A percentile compares a stretch with the other conserved stretches of the same genome.
These are phyloP conservation scores for Brachionus sp. DNA, from an alignment of 1,140 invertebrate genomes.

Conservation along the genomic window DNA sequence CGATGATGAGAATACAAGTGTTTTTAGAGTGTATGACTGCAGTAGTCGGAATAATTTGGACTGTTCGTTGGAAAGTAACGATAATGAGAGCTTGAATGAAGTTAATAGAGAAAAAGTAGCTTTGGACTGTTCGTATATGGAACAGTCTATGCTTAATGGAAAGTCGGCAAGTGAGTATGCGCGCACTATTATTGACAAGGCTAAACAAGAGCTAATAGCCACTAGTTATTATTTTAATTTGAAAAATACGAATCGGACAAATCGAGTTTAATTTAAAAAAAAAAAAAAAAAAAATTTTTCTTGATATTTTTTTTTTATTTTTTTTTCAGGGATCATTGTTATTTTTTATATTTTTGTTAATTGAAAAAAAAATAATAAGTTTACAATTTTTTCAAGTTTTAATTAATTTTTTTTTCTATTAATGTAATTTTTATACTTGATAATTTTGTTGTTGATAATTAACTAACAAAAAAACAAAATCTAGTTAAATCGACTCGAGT, in stretches of 20 bases:
- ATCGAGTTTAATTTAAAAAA: not conserved
- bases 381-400: not conserved
- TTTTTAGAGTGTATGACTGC: not conserved
- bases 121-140: not conserved
- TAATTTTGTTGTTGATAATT: not conserved
- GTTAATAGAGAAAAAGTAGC: not conserved
- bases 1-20: not conserved
- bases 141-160: not conserved
- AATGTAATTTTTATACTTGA: not conserved
- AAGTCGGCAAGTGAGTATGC: not conserved
- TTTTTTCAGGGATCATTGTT: conserved; percentile 9
- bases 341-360: conserved; percentile 6
- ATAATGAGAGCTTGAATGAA: not conserved
- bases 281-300: no score
- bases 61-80: not conserved
- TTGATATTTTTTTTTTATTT: not conserved
- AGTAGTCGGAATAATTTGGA: conserved; percentile 27
- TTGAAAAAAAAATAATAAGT: not conserved
- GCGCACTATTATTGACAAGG: not conserved
- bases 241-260: conserved; percentile 15
- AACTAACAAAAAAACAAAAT: not conserved
- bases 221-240: not conserved
- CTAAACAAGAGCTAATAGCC: not conserved
- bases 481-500: not conserved
- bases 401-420: not conserved